Conservation (phyloP, 1,140 invertebrate genomes). For the Drosophila parvula region DNA sequence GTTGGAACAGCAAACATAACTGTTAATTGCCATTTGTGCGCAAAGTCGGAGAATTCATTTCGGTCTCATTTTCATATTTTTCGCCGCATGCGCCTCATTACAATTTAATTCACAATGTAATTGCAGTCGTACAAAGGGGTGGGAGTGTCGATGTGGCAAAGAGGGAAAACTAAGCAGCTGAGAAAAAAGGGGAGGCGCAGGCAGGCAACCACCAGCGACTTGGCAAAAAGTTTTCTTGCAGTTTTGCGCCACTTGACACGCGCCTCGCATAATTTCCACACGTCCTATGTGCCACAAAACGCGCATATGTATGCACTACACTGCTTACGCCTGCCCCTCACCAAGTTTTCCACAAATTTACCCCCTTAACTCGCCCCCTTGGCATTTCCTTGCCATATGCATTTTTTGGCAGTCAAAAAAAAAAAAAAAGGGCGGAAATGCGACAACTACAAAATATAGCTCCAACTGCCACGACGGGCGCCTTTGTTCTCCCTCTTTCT, state of each 20-base stretch:
- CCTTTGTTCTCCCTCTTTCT: conserved; percentile 24
- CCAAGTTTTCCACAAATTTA: conserved; percentile 4
- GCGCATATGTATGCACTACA: conserved; percentile 42
- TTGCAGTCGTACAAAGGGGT: conserved; percentile 53
- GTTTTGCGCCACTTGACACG: conserved; percentile 70
- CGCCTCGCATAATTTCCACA: conserved; percentile 75
- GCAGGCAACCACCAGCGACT: conserved; percentile 40
- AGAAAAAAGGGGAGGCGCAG: neutral
- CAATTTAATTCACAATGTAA: conserved; percentile 83
- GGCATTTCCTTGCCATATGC: conserved; percentile 55
- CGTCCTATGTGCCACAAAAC: conserved; percentile 38
- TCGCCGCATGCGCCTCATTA: conserved; percentile 78
- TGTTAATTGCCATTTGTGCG: conserved; percentile 77
- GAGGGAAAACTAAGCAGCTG: conserved; percentile 16
- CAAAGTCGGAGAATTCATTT: conserved; percentile 26
- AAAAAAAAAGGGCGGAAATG: conserved; percentile 63
- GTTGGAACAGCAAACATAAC: conserved; percentile 76
- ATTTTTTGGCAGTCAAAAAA: conserved; percentile 70
- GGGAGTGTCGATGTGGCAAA: neutral
- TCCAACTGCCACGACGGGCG: conserved; percentile 35
- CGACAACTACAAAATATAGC: conserved; percentile 66
- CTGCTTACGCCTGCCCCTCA: neutral
- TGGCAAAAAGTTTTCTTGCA: conserved; percentile 60
- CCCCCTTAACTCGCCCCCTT: neutral
- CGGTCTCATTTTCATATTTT: conserved; percentile 75